Conservation (phyloP, 2,797 vertebrate genomes). For the Coregonus ussuriensis region DNA sequence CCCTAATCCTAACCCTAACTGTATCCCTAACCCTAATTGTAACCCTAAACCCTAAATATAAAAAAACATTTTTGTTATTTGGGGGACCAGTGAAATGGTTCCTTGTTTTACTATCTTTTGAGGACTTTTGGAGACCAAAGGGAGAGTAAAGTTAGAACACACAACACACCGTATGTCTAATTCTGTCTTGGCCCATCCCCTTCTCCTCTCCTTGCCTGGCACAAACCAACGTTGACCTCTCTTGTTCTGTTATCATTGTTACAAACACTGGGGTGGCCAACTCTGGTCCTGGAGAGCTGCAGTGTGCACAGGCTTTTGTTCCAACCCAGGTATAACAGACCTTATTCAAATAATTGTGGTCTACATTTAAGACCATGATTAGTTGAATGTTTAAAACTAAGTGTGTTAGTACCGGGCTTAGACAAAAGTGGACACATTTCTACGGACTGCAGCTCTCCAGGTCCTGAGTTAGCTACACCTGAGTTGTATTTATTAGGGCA, state of each 20-base stretch:
- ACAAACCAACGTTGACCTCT: background rate
- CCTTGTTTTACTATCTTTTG: too few species aligned
- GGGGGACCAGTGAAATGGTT: too few species aligned
- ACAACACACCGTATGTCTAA: background rate
- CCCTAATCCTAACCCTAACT: too few species aligned
- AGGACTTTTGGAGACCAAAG: too few species aligned
- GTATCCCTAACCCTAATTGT: too few species aligned
- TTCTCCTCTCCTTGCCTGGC: background rate
- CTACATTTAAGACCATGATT: background rate
- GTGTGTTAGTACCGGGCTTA: background rate
- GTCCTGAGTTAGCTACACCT: background rate
- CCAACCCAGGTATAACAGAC: background rate
- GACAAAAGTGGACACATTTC: background rate
- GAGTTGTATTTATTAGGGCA: background rate
- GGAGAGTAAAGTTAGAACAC: background rate
- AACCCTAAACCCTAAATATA: too few species aligned
- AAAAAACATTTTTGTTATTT: too few species aligned
- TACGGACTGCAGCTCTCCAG: background rate
- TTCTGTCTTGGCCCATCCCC: background rate
- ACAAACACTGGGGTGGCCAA: background rate
- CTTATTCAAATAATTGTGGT: background rate
- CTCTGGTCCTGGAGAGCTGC: too few species aligned
- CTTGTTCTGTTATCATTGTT: background rate
- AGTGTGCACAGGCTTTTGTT: background rate
- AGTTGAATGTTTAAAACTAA: background rate